A percentile compares a stretch with the other conserved stretches of the same genome.
These are phyloP conservation scores for zebrafish (Danio rerio) DNA, from an alignment of 2,113 vertebrate species.

Conservation along the genomic window GRCz12tu NC_133178.1:23695501-23696000, in stretches of 20 bases:
- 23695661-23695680: no score
- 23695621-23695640: no score
- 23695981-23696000: slow-evolving; percentile 35
- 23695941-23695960: slow-evolving; percentile 11
- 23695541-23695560: no score
- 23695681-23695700: no score
- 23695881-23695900: slow-evolving; percentile 10
- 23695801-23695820: neutral
- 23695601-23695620: no score
- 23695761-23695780: neutral
- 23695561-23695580: no score
- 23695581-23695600: no score
- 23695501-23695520: no score
- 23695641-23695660: no score
- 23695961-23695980: neutral
- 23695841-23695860: neutral
- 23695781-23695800: neutral
- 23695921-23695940: slow-evolving; percentile 27
- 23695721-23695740: neutral
- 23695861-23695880: slow-evolving; percentile 30
- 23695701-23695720: neutral
- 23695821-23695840: neutral
- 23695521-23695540: no score
- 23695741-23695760: neutral
- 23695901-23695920: slow-evolving; percentile 26